phyloP scores from a whole-genome alignment of 2,797 vertebrate genomes.

The Semaprochilodus insignis region DNA sequence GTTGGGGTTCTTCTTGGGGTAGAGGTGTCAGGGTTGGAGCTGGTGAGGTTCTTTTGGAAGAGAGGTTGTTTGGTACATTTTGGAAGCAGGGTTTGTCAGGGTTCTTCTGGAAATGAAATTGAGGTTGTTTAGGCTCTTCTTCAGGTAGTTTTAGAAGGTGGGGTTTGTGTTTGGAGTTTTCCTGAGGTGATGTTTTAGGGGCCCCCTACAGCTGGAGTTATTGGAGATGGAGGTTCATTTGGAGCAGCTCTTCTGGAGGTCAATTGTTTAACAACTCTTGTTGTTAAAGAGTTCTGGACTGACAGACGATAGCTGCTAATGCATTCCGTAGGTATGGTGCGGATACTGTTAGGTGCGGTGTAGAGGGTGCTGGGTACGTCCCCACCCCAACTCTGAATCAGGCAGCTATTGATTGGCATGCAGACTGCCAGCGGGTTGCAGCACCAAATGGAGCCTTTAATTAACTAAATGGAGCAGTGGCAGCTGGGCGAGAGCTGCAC shows the following conservation, averaged over 20 bases:
- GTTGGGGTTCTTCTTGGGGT: not conserved
- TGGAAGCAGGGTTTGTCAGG: not conserved
- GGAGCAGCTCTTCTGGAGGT: not conserved
- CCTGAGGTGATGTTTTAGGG: not conserved
- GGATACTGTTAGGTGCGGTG: not conserved
- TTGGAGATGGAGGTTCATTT: not conserved
- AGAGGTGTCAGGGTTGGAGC: not conserved
- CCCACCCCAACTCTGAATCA: not conserved
- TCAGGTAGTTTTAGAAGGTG: not conserved
- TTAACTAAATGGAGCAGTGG: conserved; percentile 86
- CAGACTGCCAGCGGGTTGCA: conserved; percentile 76
- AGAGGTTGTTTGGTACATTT: not conserved
- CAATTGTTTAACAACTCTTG: too few species aligned
- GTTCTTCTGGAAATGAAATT: not conserved
- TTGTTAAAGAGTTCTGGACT: too few species aligned
- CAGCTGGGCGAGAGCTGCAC: conserved; percentile 73
- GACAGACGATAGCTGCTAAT: too few species aligned
- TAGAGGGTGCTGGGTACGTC: not conserved
- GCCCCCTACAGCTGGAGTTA: not conserved
- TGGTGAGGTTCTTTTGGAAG: not conserved
- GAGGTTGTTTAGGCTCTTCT: not conserved
- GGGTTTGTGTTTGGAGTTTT: not conserved
- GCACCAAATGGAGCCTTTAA: conserved; percentile 87
- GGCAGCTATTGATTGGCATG: conserved; percentile 80
- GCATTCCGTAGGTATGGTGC: not conserved